Conservation (phyloP, 2,113 vertebrate species). For the Atherinomorus stipes region DNA sequence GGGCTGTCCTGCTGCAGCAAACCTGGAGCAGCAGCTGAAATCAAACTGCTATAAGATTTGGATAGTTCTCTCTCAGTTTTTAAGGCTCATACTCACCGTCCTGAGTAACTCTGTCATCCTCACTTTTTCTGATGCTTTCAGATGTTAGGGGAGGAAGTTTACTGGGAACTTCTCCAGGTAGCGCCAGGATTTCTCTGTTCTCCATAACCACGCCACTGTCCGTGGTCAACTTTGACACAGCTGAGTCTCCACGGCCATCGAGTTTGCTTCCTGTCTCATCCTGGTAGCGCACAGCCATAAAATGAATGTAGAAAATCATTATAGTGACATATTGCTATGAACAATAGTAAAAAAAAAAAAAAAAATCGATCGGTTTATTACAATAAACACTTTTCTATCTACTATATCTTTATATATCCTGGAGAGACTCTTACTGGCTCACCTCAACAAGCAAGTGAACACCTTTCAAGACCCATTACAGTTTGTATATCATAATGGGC, state of each 20-base stretch:
- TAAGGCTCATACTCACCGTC: conserved; percentile 8
- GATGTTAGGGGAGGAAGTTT: conserved; percentile 56
- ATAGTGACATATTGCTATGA: conserved; percentile 23
- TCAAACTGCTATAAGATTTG: not conserved
- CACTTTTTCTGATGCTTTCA: conserved; percentile 9
- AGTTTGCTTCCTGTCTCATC: conserved; percentile 56
- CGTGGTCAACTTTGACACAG: conserved; percentile 78
- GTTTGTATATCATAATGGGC: too few relatives aligned
- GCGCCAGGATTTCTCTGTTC: conserved; percentile 26
- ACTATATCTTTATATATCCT: too few relatives aligned
- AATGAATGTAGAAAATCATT: not conserved
- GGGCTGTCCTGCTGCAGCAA: conserved; percentile 52
- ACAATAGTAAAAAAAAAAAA: too few relatives aligned
- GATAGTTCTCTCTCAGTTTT: not conserved
- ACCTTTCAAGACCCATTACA: too few relatives aligned
- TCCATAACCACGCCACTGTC: conserved; percentile 84
- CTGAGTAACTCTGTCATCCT: not conserved
- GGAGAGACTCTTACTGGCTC: too few relatives aligned
- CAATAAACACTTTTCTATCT: too few relatives aligned
- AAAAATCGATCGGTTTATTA: too few relatives aligned
- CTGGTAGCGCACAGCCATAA: conserved; percentile 30
- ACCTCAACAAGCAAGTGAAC: too few relatives aligned
- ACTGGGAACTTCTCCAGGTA: conserved; percentile 62
- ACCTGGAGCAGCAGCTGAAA: conserved; percentile 30
- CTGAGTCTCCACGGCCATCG: conserved; percentile 76